A percentile compares a stretch with the other conserved stretches of the same genome.
Evolutionary conservation across 2,113 vertebrate species (phyloP).

Genomic region (Mastomys natalensis): DNA sequence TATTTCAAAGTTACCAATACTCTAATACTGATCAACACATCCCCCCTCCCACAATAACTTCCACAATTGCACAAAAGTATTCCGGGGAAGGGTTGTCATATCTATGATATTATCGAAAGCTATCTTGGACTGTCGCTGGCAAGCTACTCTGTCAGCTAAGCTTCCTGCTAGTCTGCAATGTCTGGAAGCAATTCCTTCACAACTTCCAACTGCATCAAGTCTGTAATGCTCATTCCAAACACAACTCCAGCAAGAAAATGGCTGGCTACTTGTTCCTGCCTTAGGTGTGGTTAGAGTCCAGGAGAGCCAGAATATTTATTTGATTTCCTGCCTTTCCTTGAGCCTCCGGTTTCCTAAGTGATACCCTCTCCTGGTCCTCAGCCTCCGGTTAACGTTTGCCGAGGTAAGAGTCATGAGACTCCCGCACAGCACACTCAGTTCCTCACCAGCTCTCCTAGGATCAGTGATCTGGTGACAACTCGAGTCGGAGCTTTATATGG

Average conservation of each 20-base stretch:
- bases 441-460: not conserved
- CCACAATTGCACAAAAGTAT: slow-evolving; percentile 1
- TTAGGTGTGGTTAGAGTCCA: slow-evolving; percentile 22
- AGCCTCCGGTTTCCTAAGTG: slow-evolving; percentile 40
- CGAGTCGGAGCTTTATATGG: slow-evolving; percentile 11
- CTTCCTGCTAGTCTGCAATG: slow-evolving; percentile 40
- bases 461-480: slow-evolving; percentile 58
- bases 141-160: not conserved
- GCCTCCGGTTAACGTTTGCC: slow-evolving; percentile 27
- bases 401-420: slow-evolving; percentile 39
- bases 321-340: not conserved
- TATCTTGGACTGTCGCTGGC: not conserved
- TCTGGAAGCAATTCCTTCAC: slow-evolving; percentile 42
- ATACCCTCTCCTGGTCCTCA: slow-evolving; percentile 37
- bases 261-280: slow-evolving; percentile 70
- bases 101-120: not conserved
- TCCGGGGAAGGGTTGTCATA: not conserved
- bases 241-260: slow-evolving; percentile 73
- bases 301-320: not conserved
- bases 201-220: slow-evolving; percentile 16
- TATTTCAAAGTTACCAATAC: not conserved
- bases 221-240: not conserved
- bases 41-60: not conserved
- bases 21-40: not conserved
- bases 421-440: not conserved